Conservation (phyloP, 2,888 invertebrate genomes). For the Pristionchus arcanus region DNA sequence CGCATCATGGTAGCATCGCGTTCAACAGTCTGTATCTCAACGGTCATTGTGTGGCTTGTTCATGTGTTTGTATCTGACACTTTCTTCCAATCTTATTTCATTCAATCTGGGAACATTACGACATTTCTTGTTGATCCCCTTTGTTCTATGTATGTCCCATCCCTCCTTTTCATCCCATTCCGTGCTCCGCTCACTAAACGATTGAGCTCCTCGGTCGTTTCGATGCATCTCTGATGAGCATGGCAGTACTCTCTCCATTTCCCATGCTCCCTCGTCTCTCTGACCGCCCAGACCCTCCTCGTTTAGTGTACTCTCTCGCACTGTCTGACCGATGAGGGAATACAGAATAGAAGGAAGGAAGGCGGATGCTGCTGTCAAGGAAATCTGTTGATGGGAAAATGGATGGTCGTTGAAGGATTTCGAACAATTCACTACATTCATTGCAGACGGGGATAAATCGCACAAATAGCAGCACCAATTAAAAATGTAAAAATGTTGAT, state of each 20-base stretch:
- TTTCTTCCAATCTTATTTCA: too few species aligned
- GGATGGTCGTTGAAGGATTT: not conserved
- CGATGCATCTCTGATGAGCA: slow-evolving; percentile 37
- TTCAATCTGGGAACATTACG: too few species aligned
- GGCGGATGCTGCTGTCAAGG: not conserved
- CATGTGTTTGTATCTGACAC: too few species aligned
- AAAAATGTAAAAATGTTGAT: too few species aligned
- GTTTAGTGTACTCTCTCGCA: not conserved
- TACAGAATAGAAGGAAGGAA: not conserved
- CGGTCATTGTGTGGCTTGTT: too few species aligned
- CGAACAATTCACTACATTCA: not conserved
- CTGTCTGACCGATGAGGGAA: not conserved
- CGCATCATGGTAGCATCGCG: too few species aligned
- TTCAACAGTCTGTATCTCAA: too few species aligned
- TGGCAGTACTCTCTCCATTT: not conserved
- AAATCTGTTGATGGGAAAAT: slow-evolving; percentile 19
- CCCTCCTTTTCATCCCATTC: not conserved
- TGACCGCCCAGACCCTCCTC: not conserved
- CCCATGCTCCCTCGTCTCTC: not conserved
- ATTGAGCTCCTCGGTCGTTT: slow-evolving; percentile 12
- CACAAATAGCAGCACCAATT: too few species aligned
- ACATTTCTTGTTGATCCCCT: not conserved
- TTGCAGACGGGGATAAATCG: too few species aligned
- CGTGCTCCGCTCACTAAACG: slow-evolving; percentile 9
- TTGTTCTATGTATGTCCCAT: not conserved